Evolutionary conservation across 2,888 invertebrate genomes (phyloP).

Genomic region (Gandaritis pyraliata): DNA sequence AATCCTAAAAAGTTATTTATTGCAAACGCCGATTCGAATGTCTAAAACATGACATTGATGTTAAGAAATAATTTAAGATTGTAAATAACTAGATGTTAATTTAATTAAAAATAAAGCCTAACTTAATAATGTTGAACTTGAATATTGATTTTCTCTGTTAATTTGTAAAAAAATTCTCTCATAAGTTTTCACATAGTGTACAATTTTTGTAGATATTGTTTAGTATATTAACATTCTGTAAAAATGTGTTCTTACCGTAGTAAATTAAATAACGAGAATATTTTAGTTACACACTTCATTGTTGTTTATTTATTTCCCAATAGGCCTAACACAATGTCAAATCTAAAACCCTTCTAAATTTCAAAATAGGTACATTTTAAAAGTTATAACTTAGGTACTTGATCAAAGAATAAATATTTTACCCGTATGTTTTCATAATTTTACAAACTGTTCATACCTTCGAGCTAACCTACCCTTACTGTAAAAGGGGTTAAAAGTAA

Average conservation of each 20-base stretch:
- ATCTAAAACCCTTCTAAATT: too few relatives aligned
- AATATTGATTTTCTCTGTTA: slow-evolving; percentile 78
- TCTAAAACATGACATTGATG: slow-evolving; percentile 74
- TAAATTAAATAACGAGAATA: slow-evolving; percentile 85
- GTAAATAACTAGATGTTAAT: slow-evolving; percentile 77
- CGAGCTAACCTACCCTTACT: too few relatives aligned
- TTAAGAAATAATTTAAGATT: slow-evolving; percentile 54
- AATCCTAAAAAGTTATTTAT: slow-evolving; percentile 20
- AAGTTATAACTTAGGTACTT: too few relatives aligned
- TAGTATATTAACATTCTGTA: slow-evolving; percentile 84
- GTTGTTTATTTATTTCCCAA: slow-evolving; percentile 62
- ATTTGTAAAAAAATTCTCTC: slow-evolving; percentile 76
- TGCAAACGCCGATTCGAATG: slow-evolving; percentile 44
- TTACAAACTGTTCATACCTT: too few relatives aligned
- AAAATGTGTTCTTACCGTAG: slow-evolving; percentile 85
- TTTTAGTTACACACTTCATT: slow-evolving; percentile 80
- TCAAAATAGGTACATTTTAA: too few relatives aligned
- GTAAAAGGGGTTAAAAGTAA: too few relatives aligned
- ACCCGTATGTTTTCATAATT: too few relatives aligned
- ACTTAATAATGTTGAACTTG: slow-evolving; percentile 82
- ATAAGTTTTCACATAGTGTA: slow-evolving; percentile 83
- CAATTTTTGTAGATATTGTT: slow-evolving; percentile 83
- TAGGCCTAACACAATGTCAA: background rate
- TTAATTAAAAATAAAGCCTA: slow-evolving; percentile 69
- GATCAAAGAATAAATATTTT: too few relatives aligned